Base-by-base conservation (phyloP, 64 coral and sea anemone species). In the Stylophora pistillata region DNA sequence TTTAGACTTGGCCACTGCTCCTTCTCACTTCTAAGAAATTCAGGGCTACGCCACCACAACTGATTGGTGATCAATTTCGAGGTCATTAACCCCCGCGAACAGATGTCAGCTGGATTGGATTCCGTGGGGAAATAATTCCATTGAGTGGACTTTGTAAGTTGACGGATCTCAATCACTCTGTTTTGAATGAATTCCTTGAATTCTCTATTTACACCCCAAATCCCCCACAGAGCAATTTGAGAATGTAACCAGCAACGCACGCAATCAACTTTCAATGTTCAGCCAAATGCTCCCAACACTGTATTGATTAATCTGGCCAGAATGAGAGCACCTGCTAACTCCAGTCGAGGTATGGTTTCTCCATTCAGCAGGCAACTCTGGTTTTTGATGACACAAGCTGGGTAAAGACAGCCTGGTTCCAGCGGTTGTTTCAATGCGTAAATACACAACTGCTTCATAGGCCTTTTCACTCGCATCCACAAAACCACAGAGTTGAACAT, bases 141-240 rank as follows among this genome's bases (percentile, higher is more conserved):
- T 25, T 80, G 78, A 58, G 78, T 15, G 30, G 78, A 56, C 28
- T 30, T 80, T 29, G 28, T 56, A 58, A 61, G 56, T 15, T 13
- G 23, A 80, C 56, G 58, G 29, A 89, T 89, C 74, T 89, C 87
- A 21, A 78, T 30, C 74, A 89, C 71, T 79, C 75, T 61, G 32
- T 89, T 88, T 65, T 75, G 55, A 26, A 78, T 72, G 30, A 78
- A 88, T 65, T 77, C 74, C 83, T 87, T 92, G 74, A 78, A 92
- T 87, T 92, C 74, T 54, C 77, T 86, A 74, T 69, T 78, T 78
- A 47, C 62, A 41, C 74, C 53, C 60, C 64, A 74, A 61, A 92
- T 92, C 82, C 82, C 86, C 81, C 81, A 68, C 41, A 92, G 33
- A 56, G 58, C 82, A 78, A 92, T 85, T 65, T 77, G 41, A 72